phyloP scores from a whole-genome alignment of 2,113 vertebrate genomes.

The Mobula hypostoma region DNA sequence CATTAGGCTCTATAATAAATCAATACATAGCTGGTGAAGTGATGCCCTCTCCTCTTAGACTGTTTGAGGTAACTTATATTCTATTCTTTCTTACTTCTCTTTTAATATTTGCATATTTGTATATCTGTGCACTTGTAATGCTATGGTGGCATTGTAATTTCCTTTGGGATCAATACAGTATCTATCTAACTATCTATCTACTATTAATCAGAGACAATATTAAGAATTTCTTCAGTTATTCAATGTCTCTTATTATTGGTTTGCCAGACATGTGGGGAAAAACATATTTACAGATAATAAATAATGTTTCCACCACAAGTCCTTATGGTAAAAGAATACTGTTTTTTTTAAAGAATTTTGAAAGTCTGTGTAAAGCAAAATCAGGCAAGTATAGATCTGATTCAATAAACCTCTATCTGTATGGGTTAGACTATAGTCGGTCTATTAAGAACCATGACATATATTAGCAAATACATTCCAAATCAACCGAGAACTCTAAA shows the following conservation, averaged over 20 bases:
- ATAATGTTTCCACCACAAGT: neutral
- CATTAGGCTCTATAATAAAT: no score
- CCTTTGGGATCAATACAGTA: no score
- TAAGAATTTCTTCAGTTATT: neutral
- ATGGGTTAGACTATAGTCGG: neutral
- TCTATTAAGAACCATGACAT: neutral
- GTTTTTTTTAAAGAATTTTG: no score
- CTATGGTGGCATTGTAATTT: no score
- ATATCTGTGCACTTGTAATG: no score
- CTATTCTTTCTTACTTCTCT: no score
- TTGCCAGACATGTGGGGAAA: neutral
- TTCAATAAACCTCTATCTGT: neutral
- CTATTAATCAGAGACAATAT: no score
- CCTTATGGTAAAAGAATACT: neutral
- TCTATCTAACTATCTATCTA: no score
- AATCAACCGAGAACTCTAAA: neutral
- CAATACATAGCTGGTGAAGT: no score
- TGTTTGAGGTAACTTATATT: no score
- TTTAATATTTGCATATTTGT: no score
- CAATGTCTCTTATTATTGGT: neutral
- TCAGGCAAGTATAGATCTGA: neutral
- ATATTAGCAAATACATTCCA: neutral
- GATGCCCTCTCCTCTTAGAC: no score
- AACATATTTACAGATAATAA: neutral
- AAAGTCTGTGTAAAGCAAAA: neutral